Base-by-base conservation (phyloP, 2,888 invertebrate genomes). In the Netelia inedita region DNA sequence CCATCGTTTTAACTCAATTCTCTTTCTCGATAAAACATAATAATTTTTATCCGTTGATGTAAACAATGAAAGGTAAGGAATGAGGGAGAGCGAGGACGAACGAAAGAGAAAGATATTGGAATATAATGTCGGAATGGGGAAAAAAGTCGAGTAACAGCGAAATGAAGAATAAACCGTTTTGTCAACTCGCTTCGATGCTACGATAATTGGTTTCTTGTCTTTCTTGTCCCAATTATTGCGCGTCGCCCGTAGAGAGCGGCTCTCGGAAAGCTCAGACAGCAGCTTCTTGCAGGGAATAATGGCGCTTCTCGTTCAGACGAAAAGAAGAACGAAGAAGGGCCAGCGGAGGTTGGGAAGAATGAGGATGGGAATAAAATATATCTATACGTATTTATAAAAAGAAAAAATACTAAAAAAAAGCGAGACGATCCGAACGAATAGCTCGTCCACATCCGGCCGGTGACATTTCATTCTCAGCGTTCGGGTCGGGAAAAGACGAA, bases 381-480 rank as follows among this genome's bases (percentile, higher is more conserved):
- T 79, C 69, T 63, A n/a, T 57, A 57, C 14, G 14, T 14, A 46
- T 46, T 14, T 46, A 46, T 14, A 57, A 43, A 21, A 46, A 61
- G 69, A 82, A 65, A 72, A 73, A 75, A 53, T 23, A 66, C 78
- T 84, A 74, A 76, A 73, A 81, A 76, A 72, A 74, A 80, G 73
- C 79, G 86, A 79, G 79, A 84, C 88, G 90, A 91, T 91, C 89
- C 88, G 89, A 91, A 89, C 90, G 89, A 90, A 91, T 90, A 87
- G 89, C 88, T 88, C 85, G 88, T 90, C 87, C 88, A 89, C 89
- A 90, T 91, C 90, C 90, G 89, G 90, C 88, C 89, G 90, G 91
- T 92, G 92, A 92, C 92, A 92, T 93, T 92, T 92, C 91, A 92
- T 92, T 93, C 92, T 91, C 88, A 89, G 89, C 89, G 86, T 79